A percentile compares a stretch with the other conserved stretches of the same genome.
These are phyloP conservation scores for Palythoa caribaeorum DNA, from an alignment of 92 coral and sea anemone genomes.

Conservation along the genomic window DNA sequence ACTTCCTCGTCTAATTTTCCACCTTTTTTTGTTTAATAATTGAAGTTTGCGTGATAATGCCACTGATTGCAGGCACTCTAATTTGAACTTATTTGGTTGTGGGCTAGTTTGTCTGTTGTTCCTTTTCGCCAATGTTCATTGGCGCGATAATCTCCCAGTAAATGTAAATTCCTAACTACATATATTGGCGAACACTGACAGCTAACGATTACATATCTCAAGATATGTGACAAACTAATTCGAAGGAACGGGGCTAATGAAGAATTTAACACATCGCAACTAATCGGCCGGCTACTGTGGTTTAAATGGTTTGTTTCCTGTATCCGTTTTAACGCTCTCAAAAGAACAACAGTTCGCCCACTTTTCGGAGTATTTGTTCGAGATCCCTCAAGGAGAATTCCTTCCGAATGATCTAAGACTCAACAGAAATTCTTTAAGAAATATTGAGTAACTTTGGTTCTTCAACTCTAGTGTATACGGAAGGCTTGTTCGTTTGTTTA, in stretches of 20 bases:
- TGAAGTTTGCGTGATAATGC: not conserved
- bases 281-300: not conserved
- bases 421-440: too few relatives aligned
- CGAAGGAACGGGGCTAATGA: not conserved
- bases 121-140: constrained; percentile 38
- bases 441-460: too few relatives aligned
- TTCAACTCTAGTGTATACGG: too few relatives aligned
- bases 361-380: too few relatives aligned
- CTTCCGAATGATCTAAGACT: too few relatives aligned
- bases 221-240: not conserved
- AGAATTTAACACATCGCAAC: not conserved
- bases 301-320: too few relatives aligned
- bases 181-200: not conserved
- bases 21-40: not conserved
- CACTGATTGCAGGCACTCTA: not conserved
- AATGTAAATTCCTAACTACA: constrained; percentile 28
- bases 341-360: too few relatives aligned
- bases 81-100: not conserved
- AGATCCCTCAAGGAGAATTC: too few relatives aligned
- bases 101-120: not conserved
- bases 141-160: constrained; percentile 38
- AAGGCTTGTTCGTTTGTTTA: too few relatives aligned
- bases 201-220: constrained; percentile 3
- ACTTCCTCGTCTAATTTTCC: not conserved
- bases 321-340: too few relatives aligned